These are phyloP conservation scores for Tillus elongatus DNA, from an alignment of 2,888 invertebrate genomes.

Conservation along the genomic window DNA sequence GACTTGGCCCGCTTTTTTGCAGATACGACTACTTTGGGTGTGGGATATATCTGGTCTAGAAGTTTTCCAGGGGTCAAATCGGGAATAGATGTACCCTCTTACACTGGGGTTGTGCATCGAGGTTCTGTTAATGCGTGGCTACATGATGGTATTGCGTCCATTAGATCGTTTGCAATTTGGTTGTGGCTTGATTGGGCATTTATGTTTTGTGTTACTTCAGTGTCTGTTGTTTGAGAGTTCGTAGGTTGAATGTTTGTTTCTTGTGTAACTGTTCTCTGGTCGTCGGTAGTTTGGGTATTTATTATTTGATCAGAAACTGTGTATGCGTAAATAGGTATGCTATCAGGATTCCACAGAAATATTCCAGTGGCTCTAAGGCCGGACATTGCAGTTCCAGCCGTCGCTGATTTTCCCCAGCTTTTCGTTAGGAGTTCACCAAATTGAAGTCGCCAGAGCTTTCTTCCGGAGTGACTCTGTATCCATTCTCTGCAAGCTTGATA, in stretches of 20 bases:
- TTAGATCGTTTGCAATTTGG: constrained; percentile 3
- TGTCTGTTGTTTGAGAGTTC: neutral
- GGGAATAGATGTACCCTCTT: constrained; percentile 8
- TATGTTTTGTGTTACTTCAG: neutral
- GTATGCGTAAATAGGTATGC: constrained; percentile 15
- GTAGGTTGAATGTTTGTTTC: constrained; percentile 5
- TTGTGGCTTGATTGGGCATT: neutral
- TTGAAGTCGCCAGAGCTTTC: constrained; percentile 13
- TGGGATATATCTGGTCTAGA: constrained; percentile 11
- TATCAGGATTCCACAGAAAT: constrained; percentile 13
- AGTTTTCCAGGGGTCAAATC: constrained; percentile 13
- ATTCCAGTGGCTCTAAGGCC: constrained; percentile 15
- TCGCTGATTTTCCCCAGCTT: constrained; percentile 16
- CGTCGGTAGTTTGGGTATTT: constrained; percentile 11
- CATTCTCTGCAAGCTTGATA: constrained; percentile 14
- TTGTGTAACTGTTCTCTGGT: constrained; percentile 8
- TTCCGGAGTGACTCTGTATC: constrained; percentile 11
- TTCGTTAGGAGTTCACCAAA: constrained; percentile 14
- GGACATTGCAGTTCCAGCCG: constrained; percentile 15
- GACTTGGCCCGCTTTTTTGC: constrained; percentile 8
- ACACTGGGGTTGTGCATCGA: constrained; percentile 4
- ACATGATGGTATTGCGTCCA: constrained; percentile 11
- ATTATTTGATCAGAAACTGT: constrained; percentile 15
- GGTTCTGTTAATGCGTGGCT: constrained; percentile 10
- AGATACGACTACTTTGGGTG: constrained; percentile 4